Conservation (phyloP, 2,797 vertebrate species). For the Nyctibius grandis region DNA sequence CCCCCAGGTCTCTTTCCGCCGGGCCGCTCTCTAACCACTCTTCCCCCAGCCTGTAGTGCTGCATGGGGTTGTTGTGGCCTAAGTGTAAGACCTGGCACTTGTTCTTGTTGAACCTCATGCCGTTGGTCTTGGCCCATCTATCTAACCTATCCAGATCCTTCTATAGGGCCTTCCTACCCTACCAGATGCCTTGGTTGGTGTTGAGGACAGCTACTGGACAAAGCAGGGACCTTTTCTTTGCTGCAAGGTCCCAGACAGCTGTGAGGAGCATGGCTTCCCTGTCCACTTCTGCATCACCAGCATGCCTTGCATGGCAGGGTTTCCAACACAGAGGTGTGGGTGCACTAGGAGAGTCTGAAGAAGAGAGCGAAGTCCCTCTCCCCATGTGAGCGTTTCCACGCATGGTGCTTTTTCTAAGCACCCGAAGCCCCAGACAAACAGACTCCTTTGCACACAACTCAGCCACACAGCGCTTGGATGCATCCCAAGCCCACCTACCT, state of each 20-base stretch:
- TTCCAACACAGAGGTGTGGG: background rate
- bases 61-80: too few relatives aligned
- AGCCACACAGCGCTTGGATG: fast-evolving
- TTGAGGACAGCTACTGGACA: background rate
- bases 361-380: background rate
- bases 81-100: too few relatives aligned
- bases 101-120: too few relatives aligned
- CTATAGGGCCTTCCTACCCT: too few relatives aligned
- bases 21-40: too few relatives aligned
- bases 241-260: background rate
- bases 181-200: background rate
- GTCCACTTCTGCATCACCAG: background rate
- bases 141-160: too few relatives aligned
- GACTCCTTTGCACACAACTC: background rate
- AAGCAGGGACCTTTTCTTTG: background rate
- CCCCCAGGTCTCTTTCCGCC: too few relatives aligned
- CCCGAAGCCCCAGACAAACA: background rate
- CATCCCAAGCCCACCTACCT: background rate
- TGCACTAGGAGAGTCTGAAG: background rate
- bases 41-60: too few relatives aligned
- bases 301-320: background rate
- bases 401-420: background rate
- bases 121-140: too few relatives aligned
- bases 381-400: background rate
- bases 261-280: background rate